A percentile compares a stretch with the other conserved stretches of the same genome.
Conservation (phyloP, 2,113 vertebrate genomes). For the Petaurus breviceps region DNA sequence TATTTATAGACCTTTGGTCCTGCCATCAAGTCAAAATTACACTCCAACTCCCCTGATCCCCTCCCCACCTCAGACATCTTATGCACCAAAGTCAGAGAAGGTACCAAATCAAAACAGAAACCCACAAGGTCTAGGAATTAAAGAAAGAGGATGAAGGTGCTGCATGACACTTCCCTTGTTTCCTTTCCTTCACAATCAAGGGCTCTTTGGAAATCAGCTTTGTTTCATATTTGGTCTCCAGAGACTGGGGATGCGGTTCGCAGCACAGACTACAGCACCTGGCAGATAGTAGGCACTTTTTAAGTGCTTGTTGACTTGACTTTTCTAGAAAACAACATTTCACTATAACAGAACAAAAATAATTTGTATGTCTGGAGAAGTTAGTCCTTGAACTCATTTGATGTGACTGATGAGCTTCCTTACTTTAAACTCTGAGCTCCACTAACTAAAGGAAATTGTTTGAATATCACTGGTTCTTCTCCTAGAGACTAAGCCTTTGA, state of each 20-base stretch:
- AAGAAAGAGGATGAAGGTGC: not conserved
- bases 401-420: not conserved
- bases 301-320: not conserved
- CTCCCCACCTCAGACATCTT: not conserved
- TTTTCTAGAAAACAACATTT: not conserved
- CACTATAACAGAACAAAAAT: not conserved
- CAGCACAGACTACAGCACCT: not conserved
- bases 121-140: not conserved
- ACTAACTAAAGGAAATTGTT: not conserved
- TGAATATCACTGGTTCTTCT: constrained; percentile 55
- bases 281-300: not conserved
- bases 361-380: not conserved
- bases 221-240: not conserved
- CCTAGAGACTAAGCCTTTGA: constrained; percentile 77
- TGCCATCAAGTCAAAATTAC: not conserved
- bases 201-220: not conserved
- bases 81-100: not conserved
- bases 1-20: not conserved
- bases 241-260: not conserved
- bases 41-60: not conserved
- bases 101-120: not conserved
- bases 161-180: not conserved
- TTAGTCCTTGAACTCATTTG: not conserved
- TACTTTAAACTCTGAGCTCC: not conserved
- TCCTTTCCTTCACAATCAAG: not conserved